These are phyloP conservation scores for Arothron firmamentum DNA, from an alignment of 2,113 vertebrate species.

Conservation along the genomic window DNA sequence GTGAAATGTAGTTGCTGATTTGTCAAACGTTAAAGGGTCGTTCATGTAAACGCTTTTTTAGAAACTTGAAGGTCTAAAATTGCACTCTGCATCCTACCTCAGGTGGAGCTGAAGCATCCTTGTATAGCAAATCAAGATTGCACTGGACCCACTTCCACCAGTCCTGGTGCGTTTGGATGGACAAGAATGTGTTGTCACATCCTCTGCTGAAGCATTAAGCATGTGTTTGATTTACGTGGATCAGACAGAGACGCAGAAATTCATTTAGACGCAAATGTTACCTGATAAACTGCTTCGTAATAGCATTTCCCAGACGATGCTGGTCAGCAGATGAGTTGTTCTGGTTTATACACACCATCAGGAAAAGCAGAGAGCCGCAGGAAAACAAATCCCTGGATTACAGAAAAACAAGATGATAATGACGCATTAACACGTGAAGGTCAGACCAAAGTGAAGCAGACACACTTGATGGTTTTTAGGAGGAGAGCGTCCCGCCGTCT, in stretches of 20 bases:
- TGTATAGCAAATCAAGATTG: conserved; percentile 59
- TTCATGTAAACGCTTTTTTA: too few relatives aligned
- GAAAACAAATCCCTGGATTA: conserved; percentile 64
- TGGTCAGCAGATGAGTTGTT: conserved; percentile 52
- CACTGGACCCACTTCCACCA: conserved; percentile 77
- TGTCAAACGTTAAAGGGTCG: not conserved
- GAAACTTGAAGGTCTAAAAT: not conserved
- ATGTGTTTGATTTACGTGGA: not conserved
- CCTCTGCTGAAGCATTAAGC: conserved; percentile 45
- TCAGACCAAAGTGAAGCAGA: not conserved
- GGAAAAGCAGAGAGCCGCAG: conserved; percentile 51
- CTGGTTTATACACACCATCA: conserved; percentile 64
- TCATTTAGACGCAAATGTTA: conserved; percentile 29
- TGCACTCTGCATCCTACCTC: conserved; percentile 31
- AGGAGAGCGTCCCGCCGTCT: conserved; percentile 57
- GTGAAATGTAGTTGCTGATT: conserved; percentile 1
- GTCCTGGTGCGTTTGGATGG: conserved; percentile 50
- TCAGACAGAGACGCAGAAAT: not conserved
- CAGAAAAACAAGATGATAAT: not conserved
- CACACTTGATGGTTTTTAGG: conserved; percentile 68
- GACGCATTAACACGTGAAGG: not conserved
- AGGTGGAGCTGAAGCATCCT: not conserved
- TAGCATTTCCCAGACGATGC: conserved; percentile 62
- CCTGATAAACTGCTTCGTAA: conserved; percentile 70
- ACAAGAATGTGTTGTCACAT: conserved; percentile 29